Evolutionary conservation across 2,888 invertebrate species (phyloP), one percentile per base, ranked within the genome.

Genomic region (Patella caerulea): DNA sequence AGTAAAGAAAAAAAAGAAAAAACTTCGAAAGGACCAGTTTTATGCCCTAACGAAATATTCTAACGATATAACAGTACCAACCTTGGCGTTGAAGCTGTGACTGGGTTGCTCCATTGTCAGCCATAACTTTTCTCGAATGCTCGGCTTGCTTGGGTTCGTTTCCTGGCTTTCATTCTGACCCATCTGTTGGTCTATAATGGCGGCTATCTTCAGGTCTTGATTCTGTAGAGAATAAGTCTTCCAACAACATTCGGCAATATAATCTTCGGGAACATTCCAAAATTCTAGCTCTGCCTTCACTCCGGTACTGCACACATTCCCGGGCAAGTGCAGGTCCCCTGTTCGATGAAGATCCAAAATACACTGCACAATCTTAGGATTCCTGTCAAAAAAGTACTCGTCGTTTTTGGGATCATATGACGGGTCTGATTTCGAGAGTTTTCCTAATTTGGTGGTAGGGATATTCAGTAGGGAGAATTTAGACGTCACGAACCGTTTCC

Each of bases 241-340:
- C 75, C 75, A 75, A 71, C 88, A 88, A 74, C 88, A 88, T 52
- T 87, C 84, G 12, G 86, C 79, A 34, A 88, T 85, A 73, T 83
- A 82, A 5, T 78, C 77, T 52, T 85, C 84, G 14, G 82, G 75
- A 17, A 88, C 84, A 75, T 84, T 82, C 88, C 88, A 88, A 76
- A 79, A 87, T 72, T 83, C 82, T 45, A 88, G 79, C 73, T 88
- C 88, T 17, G 84, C 72, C 17, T 82, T 77, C 11, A 88, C 82
- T 19, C 85, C 77, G 0, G 86, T 84, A 9, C 88, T 86, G 75
- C 88, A 88, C 69, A 83, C 82, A 72, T 85, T 83, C 34, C 85
- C 84, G 7, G 88, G 87, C 17, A 88, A 72, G 72, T 88, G 88
- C 1, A 88, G 81, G n/a, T 84, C 81, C 52, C 83, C 84, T 15